Conservation (phyloP, 2,113 vertebrate species). For the Strigops habroptila region DNA sequence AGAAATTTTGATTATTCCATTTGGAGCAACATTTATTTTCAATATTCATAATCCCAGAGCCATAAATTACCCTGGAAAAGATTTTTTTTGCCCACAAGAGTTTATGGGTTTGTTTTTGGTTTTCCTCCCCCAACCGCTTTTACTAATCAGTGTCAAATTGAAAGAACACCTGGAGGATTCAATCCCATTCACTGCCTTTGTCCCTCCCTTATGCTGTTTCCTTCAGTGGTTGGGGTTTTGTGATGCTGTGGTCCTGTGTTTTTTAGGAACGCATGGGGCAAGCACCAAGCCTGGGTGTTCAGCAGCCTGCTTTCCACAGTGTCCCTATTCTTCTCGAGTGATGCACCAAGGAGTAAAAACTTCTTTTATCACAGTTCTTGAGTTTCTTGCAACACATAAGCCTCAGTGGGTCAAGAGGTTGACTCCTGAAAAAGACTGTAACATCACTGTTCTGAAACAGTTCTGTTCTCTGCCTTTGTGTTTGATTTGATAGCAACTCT, state of each 20-base stretch:
- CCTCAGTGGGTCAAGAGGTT: neutral
- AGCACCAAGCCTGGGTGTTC: neutral
- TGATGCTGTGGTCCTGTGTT: neutral
- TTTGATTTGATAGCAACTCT: neutral
- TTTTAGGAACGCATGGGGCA: neutral
- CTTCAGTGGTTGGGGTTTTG: neutral
- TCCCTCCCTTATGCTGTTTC: fast-evolving
- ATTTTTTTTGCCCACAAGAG: neutral
- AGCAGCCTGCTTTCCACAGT: neutral
- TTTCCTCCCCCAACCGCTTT: neutral
- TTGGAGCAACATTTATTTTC: neutral
- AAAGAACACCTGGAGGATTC: neutral
- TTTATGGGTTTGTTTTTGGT: neutral
- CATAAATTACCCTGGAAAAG: neutral
- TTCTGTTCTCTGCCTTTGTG: neutral
- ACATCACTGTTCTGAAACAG: neutral
- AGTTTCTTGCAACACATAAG: neutral
- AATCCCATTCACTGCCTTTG: fast-evolving
- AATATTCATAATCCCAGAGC: neutral
- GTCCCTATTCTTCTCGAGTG: neutral
- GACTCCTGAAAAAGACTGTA: neutral
- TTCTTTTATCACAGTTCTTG: neutral
- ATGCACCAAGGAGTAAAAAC: neutral
- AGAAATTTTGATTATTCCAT: neutral
- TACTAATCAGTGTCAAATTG: neutral